Base-by-base conservation (phyloP, 1,140 invertebrate genomes). In the Leguminivora glycinivorella region DNA sequence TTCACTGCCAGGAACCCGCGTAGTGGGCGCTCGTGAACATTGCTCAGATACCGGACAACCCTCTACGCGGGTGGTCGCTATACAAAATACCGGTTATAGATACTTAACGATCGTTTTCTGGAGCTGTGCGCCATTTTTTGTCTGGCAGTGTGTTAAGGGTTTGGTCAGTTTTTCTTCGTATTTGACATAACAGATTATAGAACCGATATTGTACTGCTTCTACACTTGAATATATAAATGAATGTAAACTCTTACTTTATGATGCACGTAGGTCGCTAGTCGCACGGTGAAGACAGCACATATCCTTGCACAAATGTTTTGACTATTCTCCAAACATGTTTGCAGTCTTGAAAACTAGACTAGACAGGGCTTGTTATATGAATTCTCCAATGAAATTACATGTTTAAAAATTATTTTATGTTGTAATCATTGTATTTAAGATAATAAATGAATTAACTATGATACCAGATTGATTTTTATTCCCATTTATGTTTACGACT, bases 371-470 rank as follows among this genome's bases (percentile, higher is more conserved):
- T 63, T 63, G 58, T 19, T 63, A 34, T 29, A 63, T 10, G 58
- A 63, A 17, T 58, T 25, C 14, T 34, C 26, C 58, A 84, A 85
- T 84, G 83, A 88, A 89, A 85, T 38, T 83, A 86, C 83, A 89
- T 87, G 87, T 88, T 82, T 84, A 88, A 88, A 81, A 84, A 83
- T 87, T 89, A 86, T 88, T 87, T 89, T 90, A 84, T 84, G 86
- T 91, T 91, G 82, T 87, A 87, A 89, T 88, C 89, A 86, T 88
- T 90, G 81, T 90, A 89, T 86, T 85, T 85, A 89, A 86, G 81
- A 82, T 85, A 83, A 85, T 82, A 84, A 91, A 68, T 67, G 17
- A 47, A 85, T 77, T 80, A 82, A 81, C 83, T 83, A 82, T 82
- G 74, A 75, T 79, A 80, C 76, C 56, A 58, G 68, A 31, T 63